Base-by-base conservation (phyloP, 2,113 vertebrate genomes). In the Zeus faber region DNA sequence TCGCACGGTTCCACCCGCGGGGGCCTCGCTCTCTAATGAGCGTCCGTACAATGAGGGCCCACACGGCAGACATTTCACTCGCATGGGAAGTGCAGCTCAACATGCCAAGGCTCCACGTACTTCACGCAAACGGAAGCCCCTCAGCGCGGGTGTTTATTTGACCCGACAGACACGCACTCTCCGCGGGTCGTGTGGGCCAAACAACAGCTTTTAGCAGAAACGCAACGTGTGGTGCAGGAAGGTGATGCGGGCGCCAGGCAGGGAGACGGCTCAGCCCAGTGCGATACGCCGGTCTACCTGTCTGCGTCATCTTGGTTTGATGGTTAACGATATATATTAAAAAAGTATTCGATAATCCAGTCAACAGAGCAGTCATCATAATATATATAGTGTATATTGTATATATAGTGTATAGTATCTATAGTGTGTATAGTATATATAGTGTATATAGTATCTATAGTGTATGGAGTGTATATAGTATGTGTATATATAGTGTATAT, bases 91-190 rank as follows among this genome's bases (percentile, higher is more conserved):
- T 25, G 67, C 66, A 52, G 10, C 29, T 43, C 41, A 76, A 70
- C 71, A 62, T 72, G 77, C 76, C 58, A 71, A 72, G 73, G 48
- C 66, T 58, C 25, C 16, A 2, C 49, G 61, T 35, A 54, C 33
- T 13, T 55, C 74, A 74, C 22, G 56, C 76, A 65, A 79, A 65
- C 65, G 4, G 43, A 0, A 44, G n/a, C 31, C 54, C 46, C 2
- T 66, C 52, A 26, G 39, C 77, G 74, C 69, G 78, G 78, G 80
- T 62, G 61, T 73, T 80, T 62, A 63, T 74, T 64, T 72, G 74
- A 68, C 54, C 54, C 48, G 58, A 76, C 76, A 76, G 58, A 72
- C 65, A 68, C 51, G 72, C 65, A 23, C 41, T 62, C 53, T 61
- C 43, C n/a, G 21, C 55, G 37, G 39, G 37, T 21, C 31, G 27